Percentiles rank a stretch among this genome's conserved stretches.
These are phyloP conservation scores for Leistus spinibarbis DNA, from an alignment of 2,888 invertebrate genomes.

Conservation along the genomic window DNA sequence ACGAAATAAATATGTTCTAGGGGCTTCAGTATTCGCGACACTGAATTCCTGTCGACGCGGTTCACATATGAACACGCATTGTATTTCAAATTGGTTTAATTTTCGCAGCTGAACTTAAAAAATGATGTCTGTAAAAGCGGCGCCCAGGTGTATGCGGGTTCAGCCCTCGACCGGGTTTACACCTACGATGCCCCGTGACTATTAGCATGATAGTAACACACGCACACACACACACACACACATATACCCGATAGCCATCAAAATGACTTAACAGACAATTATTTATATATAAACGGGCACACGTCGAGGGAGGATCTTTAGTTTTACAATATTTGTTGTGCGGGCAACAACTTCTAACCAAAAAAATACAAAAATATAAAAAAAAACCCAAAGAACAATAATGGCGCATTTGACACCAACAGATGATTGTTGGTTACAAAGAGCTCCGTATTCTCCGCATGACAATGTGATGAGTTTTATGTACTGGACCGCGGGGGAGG, in stretches of 20 bases:
- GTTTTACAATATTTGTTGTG: constrained; percentile 13
- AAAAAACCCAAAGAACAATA: neutral
- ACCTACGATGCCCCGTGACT: neutral
- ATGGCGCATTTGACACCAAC: constrained; percentile 20
- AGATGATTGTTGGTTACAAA: constrained; percentile 20
- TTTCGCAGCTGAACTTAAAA: constrained; percentile 25
- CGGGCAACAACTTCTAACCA: constrained; percentile 3
- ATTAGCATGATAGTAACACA: constrained; percentile 8
- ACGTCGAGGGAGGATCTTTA: constrained; percentile 15
- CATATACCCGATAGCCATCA: neutral
- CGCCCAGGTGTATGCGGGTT: constrained; percentile 57
- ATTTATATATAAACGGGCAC: constrained; percentile 33
- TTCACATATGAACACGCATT: constrained; percentile 4
- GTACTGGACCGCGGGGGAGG: constrained; percentile 8
- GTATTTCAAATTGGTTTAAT: constrained; percentile 9
- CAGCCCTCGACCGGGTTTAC: constrained; percentile 2
- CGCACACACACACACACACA: neutral
- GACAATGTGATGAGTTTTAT: constrained; percentile 17
- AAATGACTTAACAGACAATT: constrained; percentile 22
- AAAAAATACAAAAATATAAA: neutral
- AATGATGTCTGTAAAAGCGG: constrained; percentile 5
- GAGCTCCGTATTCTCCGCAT: neutral
- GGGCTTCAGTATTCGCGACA: neutral
- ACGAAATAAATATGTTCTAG: no score
- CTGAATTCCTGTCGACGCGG: neutral